Percentiles rank a stretch among this genome's conserved stretches.
Evolutionary conservation across 2,797 vertebrate genomes (phyloP).

Genomic region (Yasuhikotakia modesta): DNA sequence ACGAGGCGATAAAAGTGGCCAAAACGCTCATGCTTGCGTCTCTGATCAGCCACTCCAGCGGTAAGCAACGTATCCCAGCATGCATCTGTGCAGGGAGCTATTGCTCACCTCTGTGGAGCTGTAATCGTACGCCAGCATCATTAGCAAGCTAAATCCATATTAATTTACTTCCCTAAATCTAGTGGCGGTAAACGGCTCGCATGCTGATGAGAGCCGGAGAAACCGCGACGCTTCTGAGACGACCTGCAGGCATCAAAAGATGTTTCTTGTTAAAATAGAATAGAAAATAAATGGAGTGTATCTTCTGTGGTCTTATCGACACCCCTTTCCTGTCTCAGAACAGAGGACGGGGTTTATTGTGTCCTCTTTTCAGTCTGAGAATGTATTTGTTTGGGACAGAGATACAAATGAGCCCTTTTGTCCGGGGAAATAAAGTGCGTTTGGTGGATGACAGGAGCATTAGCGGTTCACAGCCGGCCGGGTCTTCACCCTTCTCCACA

Average conservation of each 20-base stretch:
- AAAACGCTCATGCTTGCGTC: conserved; percentile 17
- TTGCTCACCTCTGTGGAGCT: conserved; percentile 86
- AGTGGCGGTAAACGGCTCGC: conserved; percentile 89
- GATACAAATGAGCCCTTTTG: conserved; percentile 96
- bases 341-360: conserved; percentile 73
- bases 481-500: conserved; percentile 76
- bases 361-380: conserved; percentile 77
- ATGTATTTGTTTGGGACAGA: conserved; percentile 93
- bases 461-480: conserved; percentile 72
- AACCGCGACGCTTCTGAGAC: conserved; percentile 26
- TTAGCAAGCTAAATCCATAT: conserved; percentile 99
- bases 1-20: background rate
- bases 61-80: conserved; percentile 67
- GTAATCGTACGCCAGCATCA: conserved; percentile 91
- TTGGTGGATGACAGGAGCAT: conserved; percentile 86
- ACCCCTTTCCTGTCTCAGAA: conserved; percentile 64
- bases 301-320: conserved; percentile 74
- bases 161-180: conserved; percentile 99
- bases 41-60: conserved; percentile 54
- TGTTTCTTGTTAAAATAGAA: conserved; percentile 68
- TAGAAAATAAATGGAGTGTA: conserved; percentile 4
- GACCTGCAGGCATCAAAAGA: conserved; percentile 81
- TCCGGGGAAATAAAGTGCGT: conserved; percentile 96
- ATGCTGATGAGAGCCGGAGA: conserved; percentile 89
- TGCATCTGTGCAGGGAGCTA: conserved; percentile 65